Percentiles rank a stretch among this genome's conserved stretches.
Conservation (phyloP, 2,888 invertebrate species). For the Drosophila nr. perissopoda region DNA sequence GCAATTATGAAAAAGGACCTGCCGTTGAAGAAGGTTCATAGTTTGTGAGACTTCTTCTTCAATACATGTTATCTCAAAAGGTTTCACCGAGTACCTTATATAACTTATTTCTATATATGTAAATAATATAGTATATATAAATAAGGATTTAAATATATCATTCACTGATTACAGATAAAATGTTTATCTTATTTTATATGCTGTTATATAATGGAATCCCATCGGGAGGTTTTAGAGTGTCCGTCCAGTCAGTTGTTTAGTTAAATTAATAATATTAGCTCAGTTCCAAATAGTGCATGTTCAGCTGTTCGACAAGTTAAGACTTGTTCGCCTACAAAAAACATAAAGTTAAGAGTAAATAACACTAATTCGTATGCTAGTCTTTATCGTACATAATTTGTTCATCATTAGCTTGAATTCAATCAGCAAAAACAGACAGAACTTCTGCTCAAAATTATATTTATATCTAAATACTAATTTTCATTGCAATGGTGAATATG, state of each 20-base stretch:
- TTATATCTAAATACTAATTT: background rate
- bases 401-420: background rate
- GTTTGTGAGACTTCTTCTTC: background rate
- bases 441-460: background rate
- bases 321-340: background rate
- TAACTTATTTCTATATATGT: too few species aligned
- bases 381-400: background rate
- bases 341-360: background rate
- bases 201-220: background rate
- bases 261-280: background rate
- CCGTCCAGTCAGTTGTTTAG: background rate
- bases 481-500: background rate
- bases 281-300: background rate
- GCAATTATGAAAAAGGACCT: background rate
- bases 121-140: too few species aligned
- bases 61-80: background rate
- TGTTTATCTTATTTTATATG: background rate
- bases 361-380: background rate
- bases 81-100: background rate
- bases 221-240: background rate
- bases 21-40: background rate
- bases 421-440: background rate
- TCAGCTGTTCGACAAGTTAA: background rate
- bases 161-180: background rate
- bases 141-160: background rate